These are phyloP conservation scores for Corythoichthys haematopterus DNA, from an alignment of 2,113 vertebrate species.

Conservation along the genomic window DNA sequence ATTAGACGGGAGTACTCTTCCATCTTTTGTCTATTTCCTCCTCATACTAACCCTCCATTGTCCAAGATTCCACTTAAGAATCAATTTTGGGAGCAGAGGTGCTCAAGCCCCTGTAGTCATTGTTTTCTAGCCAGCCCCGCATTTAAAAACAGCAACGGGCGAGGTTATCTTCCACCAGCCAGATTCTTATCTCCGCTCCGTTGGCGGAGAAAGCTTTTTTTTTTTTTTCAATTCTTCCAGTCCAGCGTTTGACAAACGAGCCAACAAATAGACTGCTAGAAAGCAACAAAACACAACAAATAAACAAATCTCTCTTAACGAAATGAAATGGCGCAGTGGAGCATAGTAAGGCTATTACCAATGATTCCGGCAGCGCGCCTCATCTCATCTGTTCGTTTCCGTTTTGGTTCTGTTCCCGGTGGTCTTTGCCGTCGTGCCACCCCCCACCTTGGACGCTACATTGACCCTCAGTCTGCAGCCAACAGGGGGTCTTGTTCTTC, in stretches of 20 bases:
- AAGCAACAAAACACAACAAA: constrained; percentile 63
- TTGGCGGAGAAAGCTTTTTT: constrained; percentile 43
- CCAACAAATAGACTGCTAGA: constrained; percentile 69
- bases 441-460: constrained; percentile 51
- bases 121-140: constrained; percentile 48
- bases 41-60: too few relatives aligned
- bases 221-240: neutral
- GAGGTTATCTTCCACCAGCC: constrained; percentile 50
- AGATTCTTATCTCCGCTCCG: constrained; percentile 43
- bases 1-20: too few relatives aligned
- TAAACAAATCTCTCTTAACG: constrained; percentile 67
- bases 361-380: constrained; percentile 41
- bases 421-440: constrained; percentile 17
- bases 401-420: constrained; percentile 25
- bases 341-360: constrained; percentile 44
- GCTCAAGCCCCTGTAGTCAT: constrained; percentile 41
- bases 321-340: constrained; percentile 58
- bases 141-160: constrained; percentile 44
- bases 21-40: too few relatives aligned
- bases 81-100: constrained; percentile 48
- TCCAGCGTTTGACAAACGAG: constrained; percentile 68
- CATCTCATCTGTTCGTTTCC: constrained; percentile 30
- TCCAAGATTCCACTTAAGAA: constrained; percentile 50
- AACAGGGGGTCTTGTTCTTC: constrained; percentile 71
- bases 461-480: constrained; percentile 65